Percentiles rank a stretch among this genome's conserved stretches.
These are phyloP conservation scores for Diarsia rubi DNA, from an alignment of 2,888 invertebrate species.

Conservation along the genomic window DNA sequence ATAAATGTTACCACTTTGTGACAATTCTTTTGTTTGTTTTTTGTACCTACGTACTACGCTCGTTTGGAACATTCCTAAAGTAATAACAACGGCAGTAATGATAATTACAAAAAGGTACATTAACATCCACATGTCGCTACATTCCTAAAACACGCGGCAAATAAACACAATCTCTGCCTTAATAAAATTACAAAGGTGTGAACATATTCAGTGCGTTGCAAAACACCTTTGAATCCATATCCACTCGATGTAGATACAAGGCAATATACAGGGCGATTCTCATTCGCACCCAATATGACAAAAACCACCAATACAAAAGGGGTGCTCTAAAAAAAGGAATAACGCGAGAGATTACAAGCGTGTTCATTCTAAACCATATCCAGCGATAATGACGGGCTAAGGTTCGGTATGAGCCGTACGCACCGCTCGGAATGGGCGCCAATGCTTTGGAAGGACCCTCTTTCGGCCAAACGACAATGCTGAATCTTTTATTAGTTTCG, in stretches of 20 bases:
- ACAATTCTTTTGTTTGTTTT: background rate
- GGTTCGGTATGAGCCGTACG: slow-evolving; percentile 78
- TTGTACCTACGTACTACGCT: background rate
- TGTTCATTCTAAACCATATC: slow-evolving; percentile 81
- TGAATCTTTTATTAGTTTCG: slow-evolving; percentile 90
- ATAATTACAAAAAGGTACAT: slow-evolving; percentile 39
- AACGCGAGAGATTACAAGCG: slow-evolving; percentile 72
- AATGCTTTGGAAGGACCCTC: slow-evolving; percentile 84
- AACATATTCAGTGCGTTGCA: slow-evolving; percentile 45
- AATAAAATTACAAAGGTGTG: slow-evolving; percentile 52
- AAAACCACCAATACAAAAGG: slow-evolving; percentile 65
- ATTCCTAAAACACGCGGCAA: slow-evolving; percentile 21
- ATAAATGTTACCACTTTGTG: background rate
- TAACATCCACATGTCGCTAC: slow-evolving; percentile 19
- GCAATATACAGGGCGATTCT: slow-evolving; percentile 53
- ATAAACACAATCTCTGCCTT: slow-evolving; percentile 49
- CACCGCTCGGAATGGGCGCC: slow-evolving; percentile 76
- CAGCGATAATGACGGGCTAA: slow-evolving; percentile 80
- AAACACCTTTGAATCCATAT: slow-evolving; percentile 57
- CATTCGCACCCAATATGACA: slow-evolving; percentile 65
- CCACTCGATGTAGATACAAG: slow-evolving; percentile 53
- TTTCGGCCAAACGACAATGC: slow-evolving; percentile 86
- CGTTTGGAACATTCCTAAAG: background rate
- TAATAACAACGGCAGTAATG: slow-evolving; percentile 4
- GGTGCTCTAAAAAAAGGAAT: slow-evolving; percentile 66